phyloP scores from a whole-genome alignment of 1,140 invertebrate species.

The Eubasilissa regina region DNA sequence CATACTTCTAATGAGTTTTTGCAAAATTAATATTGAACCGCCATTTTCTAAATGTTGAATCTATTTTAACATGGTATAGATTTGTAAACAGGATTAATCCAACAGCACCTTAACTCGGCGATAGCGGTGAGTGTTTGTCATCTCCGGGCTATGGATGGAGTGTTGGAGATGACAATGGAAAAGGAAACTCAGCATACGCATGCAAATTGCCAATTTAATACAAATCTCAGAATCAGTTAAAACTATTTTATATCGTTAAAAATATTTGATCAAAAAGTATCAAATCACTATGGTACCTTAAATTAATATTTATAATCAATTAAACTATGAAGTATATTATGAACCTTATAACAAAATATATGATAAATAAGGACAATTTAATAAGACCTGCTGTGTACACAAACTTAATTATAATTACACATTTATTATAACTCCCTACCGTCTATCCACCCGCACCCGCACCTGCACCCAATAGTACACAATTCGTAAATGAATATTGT shows the following conservation, averaged over 20 bases:
- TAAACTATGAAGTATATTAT: conserved; percentile 48
- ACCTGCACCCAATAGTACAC: neutral
- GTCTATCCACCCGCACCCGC: neutral
- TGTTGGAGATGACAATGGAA: neutral
- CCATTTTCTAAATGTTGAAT: too few relatives aligned
- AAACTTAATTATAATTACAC: conserved; percentile 51
- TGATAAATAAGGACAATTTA: conserved; percentile 51
- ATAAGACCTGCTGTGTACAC: conserved; percentile 50
- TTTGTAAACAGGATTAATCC: too few relatives aligned
- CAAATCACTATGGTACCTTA: conserved; percentile 49
- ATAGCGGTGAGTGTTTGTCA: too few relatives aligned
- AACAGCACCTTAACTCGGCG: too few relatives aligned
- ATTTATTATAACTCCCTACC: conserved; percentile 34
- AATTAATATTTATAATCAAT: conserved; percentile 51
- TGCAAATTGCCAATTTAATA: conserved; percentile 22
- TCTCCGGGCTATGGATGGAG: too few relatives aligned
- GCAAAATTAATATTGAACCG: too few relatives aligned
- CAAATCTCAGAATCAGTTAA: conserved; percentile 22
- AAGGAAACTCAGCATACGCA: neutral
- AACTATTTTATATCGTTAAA: conserved; percentile 35
- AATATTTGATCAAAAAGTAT: conserved; percentile 49
- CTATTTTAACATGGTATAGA: too few relatives aligned
- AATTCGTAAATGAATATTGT: neutral
- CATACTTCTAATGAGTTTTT: too few relatives aligned
- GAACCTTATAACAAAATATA: conserved; percentile 50